A percentile compares a stretch with the other conserved stretches of the same genome.
Evolutionary conservation across 2,888 invertebrate species (phyloP).

Genomic region (Tetropium fuscum): DNA sequence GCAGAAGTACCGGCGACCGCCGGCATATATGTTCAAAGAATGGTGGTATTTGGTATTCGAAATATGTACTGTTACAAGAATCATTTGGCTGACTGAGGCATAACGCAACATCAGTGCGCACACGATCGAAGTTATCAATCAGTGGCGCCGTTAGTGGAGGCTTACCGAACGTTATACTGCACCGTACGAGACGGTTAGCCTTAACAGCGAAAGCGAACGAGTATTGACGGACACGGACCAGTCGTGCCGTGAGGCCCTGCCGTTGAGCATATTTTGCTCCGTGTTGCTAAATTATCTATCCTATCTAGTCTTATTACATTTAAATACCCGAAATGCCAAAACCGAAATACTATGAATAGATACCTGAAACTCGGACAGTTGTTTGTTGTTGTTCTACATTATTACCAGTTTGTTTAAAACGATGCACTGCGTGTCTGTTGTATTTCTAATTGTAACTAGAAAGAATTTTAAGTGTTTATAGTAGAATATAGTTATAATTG

Average conservation of each 20-base stretch:
- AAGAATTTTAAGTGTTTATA: neutral
- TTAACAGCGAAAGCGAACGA: constrained; percentile 38
- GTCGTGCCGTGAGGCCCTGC: constrained; percentile 61
- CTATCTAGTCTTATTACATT: constrained; percentile 26
- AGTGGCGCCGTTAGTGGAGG: constrained; percentile 53
- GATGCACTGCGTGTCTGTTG: neutral
- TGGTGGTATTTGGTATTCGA: too few relatives aligned
- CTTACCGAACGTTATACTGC: constrained; percentile 15
- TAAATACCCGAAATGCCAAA: constrained; percentile 3
- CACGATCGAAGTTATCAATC: constrained; percentile 58
- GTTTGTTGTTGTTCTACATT: neutral
- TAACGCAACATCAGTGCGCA: constrained; percentile 51
- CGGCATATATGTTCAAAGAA: too few relatives aligned
- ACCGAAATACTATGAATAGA: neutral
- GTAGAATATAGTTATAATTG: constrained; percentile 9
- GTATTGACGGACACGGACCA: constrained; percentile 44
- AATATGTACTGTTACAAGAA: too few relatives aligned
- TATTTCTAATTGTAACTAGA: neutral
- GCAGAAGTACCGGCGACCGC: too few relatives aligned
- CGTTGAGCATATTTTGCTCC: constrained; percentile 26
- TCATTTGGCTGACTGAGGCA: constrained; percentile 4
- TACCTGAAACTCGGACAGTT: neutral
- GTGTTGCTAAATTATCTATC: constrained; percentile 12
- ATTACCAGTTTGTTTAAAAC: neutral
- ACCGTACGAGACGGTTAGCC: constrained; percentile 19